Evolutionary conservation across 2,113 vertebrate species (phyloP).

Genomic region (Tyrannus savana): DNA sequence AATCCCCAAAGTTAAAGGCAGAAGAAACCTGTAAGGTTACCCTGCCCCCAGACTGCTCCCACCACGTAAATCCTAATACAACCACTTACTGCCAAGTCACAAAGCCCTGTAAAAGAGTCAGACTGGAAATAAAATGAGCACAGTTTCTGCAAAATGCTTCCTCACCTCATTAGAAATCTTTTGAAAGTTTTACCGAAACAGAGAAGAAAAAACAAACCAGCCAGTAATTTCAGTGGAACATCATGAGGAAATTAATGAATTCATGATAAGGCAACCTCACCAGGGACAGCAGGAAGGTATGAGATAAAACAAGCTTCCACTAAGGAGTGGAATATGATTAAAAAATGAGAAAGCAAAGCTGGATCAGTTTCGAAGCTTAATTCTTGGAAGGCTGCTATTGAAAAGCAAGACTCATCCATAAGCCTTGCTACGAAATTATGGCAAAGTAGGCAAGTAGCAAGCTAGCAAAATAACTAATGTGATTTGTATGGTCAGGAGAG

Average conservation of each 20-base stretch:
- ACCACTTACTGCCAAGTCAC: background rate
- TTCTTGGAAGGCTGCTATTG: slow-evolving; percentile 23
- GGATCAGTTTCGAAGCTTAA: slow-evolving; percentile 10
- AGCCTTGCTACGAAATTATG: background rate
- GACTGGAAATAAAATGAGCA: background rate
- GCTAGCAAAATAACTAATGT: background rate
- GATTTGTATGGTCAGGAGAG: slow-evolving; percentile 34
- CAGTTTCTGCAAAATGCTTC: background rate
- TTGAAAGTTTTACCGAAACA: background rate
- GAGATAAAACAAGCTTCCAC: background rate
- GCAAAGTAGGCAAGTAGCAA: background rate
- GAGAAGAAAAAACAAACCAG: background rate
- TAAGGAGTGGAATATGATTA: background rate
- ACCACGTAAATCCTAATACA: background rate
- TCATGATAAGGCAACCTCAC: background rate
- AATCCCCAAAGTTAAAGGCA: background rate
- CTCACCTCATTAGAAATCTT: background rate
- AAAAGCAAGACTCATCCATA: slow-evolving; percentile 41
- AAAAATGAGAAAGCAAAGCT: slow-evolving; percentile 14
- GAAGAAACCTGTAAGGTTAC: background rate
- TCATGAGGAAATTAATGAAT: background rate
- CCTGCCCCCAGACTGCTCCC: background rate
- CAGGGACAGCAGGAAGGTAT: background rate
- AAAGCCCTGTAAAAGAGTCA: background rate
- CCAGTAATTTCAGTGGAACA: background rate